These are phyloP conservation scores for Chelidonichthys spinosus DNA, from an alignment of 2,797 vertebrate genomes.

Conservation along the genomic window DNA sequence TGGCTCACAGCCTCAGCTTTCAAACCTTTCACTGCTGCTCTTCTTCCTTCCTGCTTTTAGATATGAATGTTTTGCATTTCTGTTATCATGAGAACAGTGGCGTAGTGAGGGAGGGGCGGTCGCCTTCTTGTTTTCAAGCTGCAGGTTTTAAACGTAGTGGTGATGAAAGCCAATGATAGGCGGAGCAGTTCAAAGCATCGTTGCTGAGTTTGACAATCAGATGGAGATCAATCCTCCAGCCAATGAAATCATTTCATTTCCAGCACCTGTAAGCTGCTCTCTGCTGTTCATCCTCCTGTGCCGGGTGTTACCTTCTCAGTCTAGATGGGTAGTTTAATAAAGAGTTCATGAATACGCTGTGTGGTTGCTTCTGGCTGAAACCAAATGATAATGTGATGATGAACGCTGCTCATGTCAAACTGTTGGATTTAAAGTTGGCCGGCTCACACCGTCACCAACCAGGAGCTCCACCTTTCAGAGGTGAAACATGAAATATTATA, in stretches of 20 bases:
- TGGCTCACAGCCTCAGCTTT: not conserved
- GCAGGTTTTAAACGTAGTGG: constrained; percentile 3
- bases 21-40: not conserved
- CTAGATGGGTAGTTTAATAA: constrained; percentile 36
- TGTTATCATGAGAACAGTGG: too few species aligned
- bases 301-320: not conserved
- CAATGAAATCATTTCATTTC: not conserved
- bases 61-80: not conserved
- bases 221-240: not conserved
- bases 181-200: not conserved
- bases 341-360: not conserved
- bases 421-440: too few species aligned
- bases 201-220: constrained; percentile 4
- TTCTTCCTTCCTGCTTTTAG: not conserved
- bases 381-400: not conserved
- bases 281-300: too few species aligned
- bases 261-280: too few species aligned
- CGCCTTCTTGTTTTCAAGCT: not conserved
- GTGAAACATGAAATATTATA: too few species aligned
- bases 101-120: too few species aligned
- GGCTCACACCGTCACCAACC: too few species aligned
- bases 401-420: too few species aligned
- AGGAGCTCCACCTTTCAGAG: too few species aligned
- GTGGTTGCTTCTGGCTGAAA: not conserved
- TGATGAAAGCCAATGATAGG: not conserved